Conservation (phyloP, 1,140 invertebrate species). For the Sipha flava region DNA sequence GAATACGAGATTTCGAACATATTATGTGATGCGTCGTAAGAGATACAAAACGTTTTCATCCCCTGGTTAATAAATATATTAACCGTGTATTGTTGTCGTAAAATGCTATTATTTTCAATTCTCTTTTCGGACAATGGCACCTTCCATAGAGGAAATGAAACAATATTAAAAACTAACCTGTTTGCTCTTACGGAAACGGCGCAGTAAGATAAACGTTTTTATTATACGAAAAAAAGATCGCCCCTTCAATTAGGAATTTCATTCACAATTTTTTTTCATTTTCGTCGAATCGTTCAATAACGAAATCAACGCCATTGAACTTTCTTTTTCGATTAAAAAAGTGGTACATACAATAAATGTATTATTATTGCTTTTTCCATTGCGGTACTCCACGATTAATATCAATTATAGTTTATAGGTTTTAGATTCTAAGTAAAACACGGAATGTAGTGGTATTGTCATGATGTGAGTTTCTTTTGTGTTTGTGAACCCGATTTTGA, state of each 20-base stretch:
- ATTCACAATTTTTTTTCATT: neutral
- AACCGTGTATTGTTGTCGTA: neutral
- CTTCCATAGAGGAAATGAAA: neutral
- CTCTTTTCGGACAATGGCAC: neutral
- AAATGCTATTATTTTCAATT: neutral
- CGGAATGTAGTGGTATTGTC: no score
- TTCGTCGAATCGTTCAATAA: no score
- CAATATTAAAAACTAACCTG: constrained; percentile 2
- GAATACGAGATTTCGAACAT: neutral
- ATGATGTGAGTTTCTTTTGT: no score
- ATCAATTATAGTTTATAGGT: no score
- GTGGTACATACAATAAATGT: no score
- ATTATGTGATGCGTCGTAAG: neutral
- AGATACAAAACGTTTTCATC: neutral
- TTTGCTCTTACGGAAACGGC: neutral
- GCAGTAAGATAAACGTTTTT: neutral
- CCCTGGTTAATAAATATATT: neutral
- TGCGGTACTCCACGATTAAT: no score
- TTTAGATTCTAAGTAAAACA: no score
- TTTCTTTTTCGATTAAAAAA: no score
- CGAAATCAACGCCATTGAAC: no score
- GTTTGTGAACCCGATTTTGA: no score
- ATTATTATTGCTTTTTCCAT: no score
- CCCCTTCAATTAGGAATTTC: neutral
- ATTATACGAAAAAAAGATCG: neutral